These are phyloP conservation scores for Pheucticus melanocephalus DNA, from an alignment of 2,113 vertebrate species.

Conservation along the genomic window DNA sequence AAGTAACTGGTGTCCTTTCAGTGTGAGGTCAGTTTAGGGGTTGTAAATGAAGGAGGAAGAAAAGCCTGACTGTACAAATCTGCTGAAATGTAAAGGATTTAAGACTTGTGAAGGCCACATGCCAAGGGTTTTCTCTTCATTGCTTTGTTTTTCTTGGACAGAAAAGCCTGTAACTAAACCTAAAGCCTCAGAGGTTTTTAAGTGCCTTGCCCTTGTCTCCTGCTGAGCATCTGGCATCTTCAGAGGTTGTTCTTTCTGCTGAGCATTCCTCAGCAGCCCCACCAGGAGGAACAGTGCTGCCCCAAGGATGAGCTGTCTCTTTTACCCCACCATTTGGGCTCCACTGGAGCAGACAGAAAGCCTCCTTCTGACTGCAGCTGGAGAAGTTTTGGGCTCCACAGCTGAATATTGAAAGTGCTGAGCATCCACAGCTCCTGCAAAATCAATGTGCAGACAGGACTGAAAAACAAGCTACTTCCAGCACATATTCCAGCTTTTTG, in stretches of 20 bases:
- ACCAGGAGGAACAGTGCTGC: neutral
- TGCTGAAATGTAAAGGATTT: neutral
- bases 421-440: neutral
- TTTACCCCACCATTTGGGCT: neutral
- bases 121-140: neutral
- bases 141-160: neutral
- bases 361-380: neutral
- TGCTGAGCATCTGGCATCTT: neutral
- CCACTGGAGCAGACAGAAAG: neutral
- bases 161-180: neutral
- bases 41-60: neutral
- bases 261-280: neutral
- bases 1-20: neutral
- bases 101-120: neutral
- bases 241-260: neutral
- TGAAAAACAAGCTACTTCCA: neutral
- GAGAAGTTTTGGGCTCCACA: neutral
- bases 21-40: neutral
- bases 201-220: neutral
- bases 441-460: neutral
- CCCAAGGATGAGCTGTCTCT: neutral
- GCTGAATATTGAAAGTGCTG: neutral
- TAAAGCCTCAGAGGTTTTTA: neutral
- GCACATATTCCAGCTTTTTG: neutral
- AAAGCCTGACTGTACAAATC: neutral